Evolutionary conservation across 2,888 invertebrate species (phyloP).

Genomic region (Sminthurides aquaticus): DNA sequence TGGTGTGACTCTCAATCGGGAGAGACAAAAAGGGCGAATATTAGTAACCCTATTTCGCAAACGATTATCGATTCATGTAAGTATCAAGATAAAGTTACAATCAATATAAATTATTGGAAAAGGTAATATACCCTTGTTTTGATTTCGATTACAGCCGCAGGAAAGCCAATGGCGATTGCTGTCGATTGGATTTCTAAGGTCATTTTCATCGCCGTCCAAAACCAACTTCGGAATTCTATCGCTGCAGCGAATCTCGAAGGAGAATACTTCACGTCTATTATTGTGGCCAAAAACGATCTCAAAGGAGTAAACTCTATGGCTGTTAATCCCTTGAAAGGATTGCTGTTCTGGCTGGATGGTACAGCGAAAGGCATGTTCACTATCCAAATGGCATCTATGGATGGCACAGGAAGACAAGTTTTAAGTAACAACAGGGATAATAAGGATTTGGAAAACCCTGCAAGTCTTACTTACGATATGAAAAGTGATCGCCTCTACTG

Average conservation of each 20-base stretch:
- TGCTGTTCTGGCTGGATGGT: conserved; percentile 55
- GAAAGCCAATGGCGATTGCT: conserved; percentile 63
- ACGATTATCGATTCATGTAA: conserved; percentile 66
- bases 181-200: conserved; percentile 74
- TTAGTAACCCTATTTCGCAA: conserved; percentile 61
- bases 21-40: conserved; percentile 63
- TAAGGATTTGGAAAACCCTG: conserved; percentile 44
- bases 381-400: conserved; percentile 57
- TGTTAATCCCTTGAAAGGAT: conserved; percentile 59
- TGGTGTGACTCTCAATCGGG: conserved; percentile 53
- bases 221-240: conserved; percentile 54
- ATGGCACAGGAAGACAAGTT: conserved; percentile 52
- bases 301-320: conserved; percentile 58
- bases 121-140: neutral
- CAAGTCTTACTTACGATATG: conserved; percentile 44
- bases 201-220: conserved; percentile 62
- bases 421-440: conserved; percentile 45
- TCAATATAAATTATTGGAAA: neutral
- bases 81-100: neutral
- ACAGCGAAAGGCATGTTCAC: conserved; percentile 45
- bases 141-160: conserved; percentile 47
- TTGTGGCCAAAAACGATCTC: conserved; percentile 37
- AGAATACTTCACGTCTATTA: conserved; percentile 55
- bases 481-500: conserved; percentile 60
- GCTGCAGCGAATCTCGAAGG: conserved; percentile 65